Base-by-base conservation (phyloP, 2,888 invertebrate genomes). In the Ormyrus rosae region DNA sequence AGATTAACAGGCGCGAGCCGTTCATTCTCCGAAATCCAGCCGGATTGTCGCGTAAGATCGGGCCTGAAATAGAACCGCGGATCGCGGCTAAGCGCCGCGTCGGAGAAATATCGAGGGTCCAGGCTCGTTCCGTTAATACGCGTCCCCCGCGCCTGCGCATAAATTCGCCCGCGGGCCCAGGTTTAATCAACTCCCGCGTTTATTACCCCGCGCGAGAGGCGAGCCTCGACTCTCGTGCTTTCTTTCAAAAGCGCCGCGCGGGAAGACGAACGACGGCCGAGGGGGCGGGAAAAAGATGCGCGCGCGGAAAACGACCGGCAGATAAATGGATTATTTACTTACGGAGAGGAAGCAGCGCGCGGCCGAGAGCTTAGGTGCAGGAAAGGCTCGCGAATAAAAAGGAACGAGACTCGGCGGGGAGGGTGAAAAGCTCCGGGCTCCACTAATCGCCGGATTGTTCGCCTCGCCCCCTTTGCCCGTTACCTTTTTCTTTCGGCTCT, bases 271-370 rank as follows among this genome's bases (percentile, higher is more conserved):
- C 60, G 19, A 9, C 48, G 19, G 50, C 46, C 6, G 64, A 58
- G 65, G 53, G 72, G 53, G 60, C 48, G 51, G 56, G 19, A 78
- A 78, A 64, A 78, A 72, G n/a, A 56, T 34, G 79, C 63, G 75
- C 76, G 51, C 70, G 81, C 82, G 82, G 80, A 78, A 74, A 82
- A 80, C 19, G 69, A 61, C 70, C 56, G 61, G 80, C 72, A 75
- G 84, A 85, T 88, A 88, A 89, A 88, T 88, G 87, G 87, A 89
- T 89, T 89, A 88, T 85, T 84, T 84, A 85, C 85, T 84, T 85
- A 82, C 84, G 82, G 78, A 8, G 34, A 34, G 34, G 34, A 34
- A 34, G 34, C 34, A 3, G n/a, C 73, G n/a, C 73, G 64, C 79
- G 82, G 84, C 85, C 76, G 56, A 58, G 84, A 83, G 81, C 79